Evolutionary conservation across 1,140 invertebrate genomes (phyloP).

Genomic region (Rhopalosiphum padi): DNA sequence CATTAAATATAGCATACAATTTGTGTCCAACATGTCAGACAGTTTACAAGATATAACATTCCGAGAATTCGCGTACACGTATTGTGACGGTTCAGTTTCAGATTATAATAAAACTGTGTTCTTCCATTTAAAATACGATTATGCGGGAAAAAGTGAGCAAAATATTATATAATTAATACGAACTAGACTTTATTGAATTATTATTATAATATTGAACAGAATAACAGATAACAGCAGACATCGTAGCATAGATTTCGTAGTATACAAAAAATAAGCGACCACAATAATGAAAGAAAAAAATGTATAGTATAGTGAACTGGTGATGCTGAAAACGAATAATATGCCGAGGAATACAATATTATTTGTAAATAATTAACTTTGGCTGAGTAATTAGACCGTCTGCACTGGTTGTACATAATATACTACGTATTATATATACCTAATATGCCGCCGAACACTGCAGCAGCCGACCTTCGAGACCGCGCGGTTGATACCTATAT

Average conservation of each 20-base stretch:
- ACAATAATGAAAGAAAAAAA: background rate
- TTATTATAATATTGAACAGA: too few species aligned
- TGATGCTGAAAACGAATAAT: background rate
- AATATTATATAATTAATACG: too few species aligned
- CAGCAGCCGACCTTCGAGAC: slow-evolving; percentile 4
- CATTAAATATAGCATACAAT: too few species aligned
- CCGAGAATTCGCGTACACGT: too few species aligned
- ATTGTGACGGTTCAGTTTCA: too few species aligned
- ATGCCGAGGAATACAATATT: background rate
- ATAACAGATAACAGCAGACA: background rate
- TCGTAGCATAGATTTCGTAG: background rate
- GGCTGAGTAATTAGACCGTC: slow-evolving; percentile 11
- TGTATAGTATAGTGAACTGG: background rate
- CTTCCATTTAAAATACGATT: too few species aligned
- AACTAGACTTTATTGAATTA: too few species aligned
- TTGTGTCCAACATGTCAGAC: too few species aligned
- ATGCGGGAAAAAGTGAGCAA: too few species aligned
- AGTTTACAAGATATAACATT: too few species aligned
- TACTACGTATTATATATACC: background rate
- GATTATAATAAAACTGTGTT: too few species aligned
- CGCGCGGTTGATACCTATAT: background rate
- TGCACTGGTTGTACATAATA: background rate
- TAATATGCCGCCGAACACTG: background rate
- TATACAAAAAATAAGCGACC: background rate
- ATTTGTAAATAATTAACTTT: background rate